Conservation (phyloP, 2,888 invertebrate genomes). For the Lamproptera curius region DNA sequence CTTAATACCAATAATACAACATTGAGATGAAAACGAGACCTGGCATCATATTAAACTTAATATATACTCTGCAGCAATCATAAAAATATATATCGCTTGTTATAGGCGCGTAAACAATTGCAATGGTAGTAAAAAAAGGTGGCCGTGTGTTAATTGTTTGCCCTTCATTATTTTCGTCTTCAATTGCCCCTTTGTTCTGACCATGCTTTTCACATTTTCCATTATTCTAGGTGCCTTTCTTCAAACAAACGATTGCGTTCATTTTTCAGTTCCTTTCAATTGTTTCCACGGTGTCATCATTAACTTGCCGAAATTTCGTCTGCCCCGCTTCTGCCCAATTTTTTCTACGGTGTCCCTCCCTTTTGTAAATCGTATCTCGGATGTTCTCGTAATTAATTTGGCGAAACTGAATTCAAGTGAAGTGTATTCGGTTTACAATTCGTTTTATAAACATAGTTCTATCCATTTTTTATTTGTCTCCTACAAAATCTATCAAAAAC, state of each 20-base stretch:
- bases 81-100: too few relatives aligned
- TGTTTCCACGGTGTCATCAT: slow-evolving; percentile 69
- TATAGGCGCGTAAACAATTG: too few relatives aligned
- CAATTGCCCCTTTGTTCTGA: slow-evolving; percentile 73
- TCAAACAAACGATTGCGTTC: slow-evolving; percentile 65
- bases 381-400: slow-evolving; percentile 18
- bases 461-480: not conserved
- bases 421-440: not conserved
- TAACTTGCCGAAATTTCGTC: slow-evolving; percentile 54
- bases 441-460: not conserved
- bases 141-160: slow-evolving; percentile 75
- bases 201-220: slow-evolving; percentile 61
- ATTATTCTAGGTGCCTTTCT: slow-evolving; percentile 67
- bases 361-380: slow-evolving; percentile 27
- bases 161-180: slow-evolving; percentile 74
- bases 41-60: too few relatives aligned
- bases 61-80: too few relatives aligned
- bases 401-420: not conserved
- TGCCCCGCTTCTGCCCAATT: too few relatives aligned
- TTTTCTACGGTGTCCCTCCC: slow-evolving; percentile 31
- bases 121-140: too few relatives aligned
- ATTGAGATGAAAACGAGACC: too few relatives aligned
- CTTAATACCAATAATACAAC: too few relatives aligned
- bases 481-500: too few relatives aligned
- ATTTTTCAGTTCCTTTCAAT: slow-evolving; percentile 62